phyloP scores from a whole-genome alignment of 1,140 invertebrate species.

The Conus ventricosus region DNA sequence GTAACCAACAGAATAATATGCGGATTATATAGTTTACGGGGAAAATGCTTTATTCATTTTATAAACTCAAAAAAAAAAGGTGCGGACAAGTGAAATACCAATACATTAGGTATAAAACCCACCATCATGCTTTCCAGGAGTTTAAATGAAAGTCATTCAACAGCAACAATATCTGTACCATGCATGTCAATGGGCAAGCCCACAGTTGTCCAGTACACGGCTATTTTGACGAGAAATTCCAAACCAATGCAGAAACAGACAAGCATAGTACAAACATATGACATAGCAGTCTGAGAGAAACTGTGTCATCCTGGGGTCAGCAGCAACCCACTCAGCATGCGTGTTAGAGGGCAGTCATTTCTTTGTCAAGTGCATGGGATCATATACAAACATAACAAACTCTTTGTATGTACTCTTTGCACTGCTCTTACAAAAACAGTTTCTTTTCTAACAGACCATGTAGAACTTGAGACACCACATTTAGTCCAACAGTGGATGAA shows the following conservation, averaged over 20 bases:
- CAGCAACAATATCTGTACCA: slow-evolving; percentile 29
- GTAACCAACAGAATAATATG: neutral
- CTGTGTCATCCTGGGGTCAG: neutral
- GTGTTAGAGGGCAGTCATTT: neutral
- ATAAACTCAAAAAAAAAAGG: slow-evolving; percentile 16
- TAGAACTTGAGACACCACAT: too few species aligned
- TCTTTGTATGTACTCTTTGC: too few species aligned
- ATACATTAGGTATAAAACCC: slow-evolving; percentile 37
- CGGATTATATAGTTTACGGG: slow-evolving; percentile 14
- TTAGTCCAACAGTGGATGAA: too few species aligned
- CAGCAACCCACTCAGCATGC: neutral
- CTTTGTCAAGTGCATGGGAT: neutral
- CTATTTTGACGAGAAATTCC: neutral
- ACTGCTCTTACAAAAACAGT: too few species aligned
- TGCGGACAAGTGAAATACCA: slow-evolving; percentile 33
- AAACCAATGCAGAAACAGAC: neutral
- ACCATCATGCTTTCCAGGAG: slow-evolving; percentile 40
- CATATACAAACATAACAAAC: neutral
- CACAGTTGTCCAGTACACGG: neutral
- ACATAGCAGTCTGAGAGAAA: too few species aligned
- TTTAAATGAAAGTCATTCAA: slow-evolving; percentile 36
- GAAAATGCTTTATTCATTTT: slow-evolving; percentile 24
- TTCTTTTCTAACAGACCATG: too few species aligned
- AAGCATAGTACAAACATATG: neutral
- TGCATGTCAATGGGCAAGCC: slow-evolving; percentile 38